Conservation (phyloP, 2,888 invertebrate species). For the Epistrophe grossulariae region DNA sequence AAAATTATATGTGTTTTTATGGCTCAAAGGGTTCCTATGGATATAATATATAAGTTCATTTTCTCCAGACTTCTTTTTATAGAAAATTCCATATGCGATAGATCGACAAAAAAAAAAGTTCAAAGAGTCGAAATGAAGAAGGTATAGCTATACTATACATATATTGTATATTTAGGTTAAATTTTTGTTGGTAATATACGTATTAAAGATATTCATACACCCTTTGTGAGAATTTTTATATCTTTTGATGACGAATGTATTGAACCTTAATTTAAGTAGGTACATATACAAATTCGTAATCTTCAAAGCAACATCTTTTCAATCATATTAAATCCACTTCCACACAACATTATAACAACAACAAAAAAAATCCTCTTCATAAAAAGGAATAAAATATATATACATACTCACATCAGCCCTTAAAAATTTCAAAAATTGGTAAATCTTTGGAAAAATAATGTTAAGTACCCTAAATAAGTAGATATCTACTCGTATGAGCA, state of each 20-base stretch:
- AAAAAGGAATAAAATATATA: not conserved
- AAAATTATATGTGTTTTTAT: not conserved
- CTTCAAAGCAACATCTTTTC: slow-evolving; percentile 37
- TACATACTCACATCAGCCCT: not conserved
- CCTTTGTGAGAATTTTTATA: not conserved
- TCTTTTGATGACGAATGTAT: slow-evolving; percentile 25
- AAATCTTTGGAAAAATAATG: slow-evolving; percentile 18
- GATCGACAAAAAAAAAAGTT: slow-evolving; percentile 8
- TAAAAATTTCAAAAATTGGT: slow-evolving; percentile 8
- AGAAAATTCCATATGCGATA: not conserved
- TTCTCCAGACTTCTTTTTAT: not conserved
- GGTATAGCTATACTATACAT: no score
- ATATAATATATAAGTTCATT: not conserved
- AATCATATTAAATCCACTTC: slow-evolving; percentile 30
- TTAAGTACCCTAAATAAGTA: slow-evolving; percentile 1
- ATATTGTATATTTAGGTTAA: not conserved
- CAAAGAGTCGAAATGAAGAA: slow-evolving; percentile 11
- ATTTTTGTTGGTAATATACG: not conserved
- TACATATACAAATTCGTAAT: slow-evolving; percentile 19
- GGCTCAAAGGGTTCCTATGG: not conserved
- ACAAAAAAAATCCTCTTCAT: not conserved
- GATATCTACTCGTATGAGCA: not conserved
- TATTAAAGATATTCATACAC: not conserved
- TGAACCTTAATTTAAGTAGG: slow-evolving; percentile 20
- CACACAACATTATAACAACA: not conserved